Conservation (phyloP, 2,797 vertebrate genomes). For the Sarcoramphus papa region DNA sequence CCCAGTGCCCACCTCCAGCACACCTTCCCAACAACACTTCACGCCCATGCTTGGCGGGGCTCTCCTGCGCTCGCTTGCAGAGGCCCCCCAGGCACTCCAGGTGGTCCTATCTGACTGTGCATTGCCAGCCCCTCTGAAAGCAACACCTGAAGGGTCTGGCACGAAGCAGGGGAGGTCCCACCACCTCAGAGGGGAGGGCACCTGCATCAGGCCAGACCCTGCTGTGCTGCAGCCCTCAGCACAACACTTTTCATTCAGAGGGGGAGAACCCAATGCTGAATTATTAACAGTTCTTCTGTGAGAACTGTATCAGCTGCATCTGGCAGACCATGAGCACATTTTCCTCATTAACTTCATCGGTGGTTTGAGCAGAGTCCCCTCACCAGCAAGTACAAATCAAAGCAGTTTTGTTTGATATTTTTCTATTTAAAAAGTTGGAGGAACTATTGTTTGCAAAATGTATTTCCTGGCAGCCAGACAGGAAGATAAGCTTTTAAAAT, state of each 20-base stretch:
- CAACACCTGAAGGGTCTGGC: background rate
- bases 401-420: background rate
- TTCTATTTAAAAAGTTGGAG: background rate
- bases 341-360: background rate
- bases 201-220: background rate
- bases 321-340: background rate
- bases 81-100: background rate
- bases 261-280: background rate
- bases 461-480: background rate
- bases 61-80: background rate
- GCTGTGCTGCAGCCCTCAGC: background rate
- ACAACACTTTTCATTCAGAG: background rate
- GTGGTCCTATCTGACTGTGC: rapidly evolving
- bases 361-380: background rate
- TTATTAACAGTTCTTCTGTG: background rate
- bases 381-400: background rate
- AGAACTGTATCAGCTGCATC: background rate
- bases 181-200: background rate
- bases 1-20: background rate
- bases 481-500: background rate
- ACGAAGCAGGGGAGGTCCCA: background rate
- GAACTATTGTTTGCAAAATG: background rate
- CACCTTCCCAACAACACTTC: background rate
- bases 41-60: rapidly evolving
- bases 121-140: background rate